phyloP scores from a whole-genome alignment of 2,888 invertebrate genomes.

The Kryphioiulus occultus region DNA sequence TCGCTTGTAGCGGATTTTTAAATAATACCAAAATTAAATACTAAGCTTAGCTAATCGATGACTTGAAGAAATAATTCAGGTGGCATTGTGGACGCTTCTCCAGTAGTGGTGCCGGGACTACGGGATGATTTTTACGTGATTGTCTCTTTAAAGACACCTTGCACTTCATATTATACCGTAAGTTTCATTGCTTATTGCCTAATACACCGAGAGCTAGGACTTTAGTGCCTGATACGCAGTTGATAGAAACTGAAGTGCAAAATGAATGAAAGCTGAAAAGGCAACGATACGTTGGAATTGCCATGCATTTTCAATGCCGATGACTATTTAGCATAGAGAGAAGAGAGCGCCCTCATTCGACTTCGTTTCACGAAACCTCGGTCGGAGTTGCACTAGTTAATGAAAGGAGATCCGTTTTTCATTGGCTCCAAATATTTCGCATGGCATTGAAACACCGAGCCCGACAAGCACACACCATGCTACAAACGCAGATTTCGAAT shows the following conservation, averaged over 20 bases:
- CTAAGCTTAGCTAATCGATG: slow-evolving; percentile 35
- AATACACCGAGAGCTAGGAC: slow-evolving; percentile 16
- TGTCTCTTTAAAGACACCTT: slow-evolving; percentile 35
- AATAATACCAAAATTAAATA: slow-evolving; percentile 33
- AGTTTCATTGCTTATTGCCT: slow-evolving; percentile 35
- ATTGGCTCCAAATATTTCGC: neutral
- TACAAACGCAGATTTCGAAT: slow-evolving; percentile 2
- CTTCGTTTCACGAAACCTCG: neutral
- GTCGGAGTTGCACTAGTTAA: neutral
- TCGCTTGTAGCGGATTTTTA: neutral
- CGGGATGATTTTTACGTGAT: slow-evolving; percentile 13
- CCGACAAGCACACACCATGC: slow-evolving; percentile 15
- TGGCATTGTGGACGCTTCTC: slow-evolving; percentile 31
- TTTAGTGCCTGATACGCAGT: neutral
- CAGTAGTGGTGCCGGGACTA: neutral
- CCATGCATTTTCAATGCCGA: slow-evolving; percentile 33
- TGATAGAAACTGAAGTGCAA: slow-evolving; percentile 26
- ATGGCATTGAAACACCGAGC: slow-evolving; percentile 20
- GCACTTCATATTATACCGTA: neutral
- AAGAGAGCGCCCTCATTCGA: neutral
- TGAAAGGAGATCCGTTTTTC: slow-evolving; percentile 11
- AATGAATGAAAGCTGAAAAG: slow-evolving; percentile 30
- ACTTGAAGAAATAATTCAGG: slow-evolving; percentile 21
- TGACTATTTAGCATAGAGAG: slow-evolving; percentile 35
- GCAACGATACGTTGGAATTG: slow-evolving; percentile 35